These are phyloP conservation scores for Ostrea edulis DNA, from an alignment of 1,140 invertebrate species.

Conservation along the genomic window DNA sequence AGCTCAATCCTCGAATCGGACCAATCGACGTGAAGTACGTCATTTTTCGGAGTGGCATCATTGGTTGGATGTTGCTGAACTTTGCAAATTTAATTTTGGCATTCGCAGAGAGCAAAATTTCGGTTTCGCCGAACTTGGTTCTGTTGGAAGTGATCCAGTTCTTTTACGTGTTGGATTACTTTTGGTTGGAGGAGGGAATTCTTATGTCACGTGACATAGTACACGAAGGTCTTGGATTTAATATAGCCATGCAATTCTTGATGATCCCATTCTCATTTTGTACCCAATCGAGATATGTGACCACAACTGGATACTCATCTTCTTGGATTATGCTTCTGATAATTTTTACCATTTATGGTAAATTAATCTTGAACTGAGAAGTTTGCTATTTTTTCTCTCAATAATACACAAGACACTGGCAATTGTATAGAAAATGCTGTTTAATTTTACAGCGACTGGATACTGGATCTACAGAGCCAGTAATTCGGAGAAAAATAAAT, in stretches of 20 bases:
- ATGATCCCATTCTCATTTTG: slow-evolving; percentile 84
- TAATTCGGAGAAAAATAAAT: slow-evolving; percentile 87
- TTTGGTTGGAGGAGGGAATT: slow-evolving; percentile 82
- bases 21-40: slow-evolving; percentile 87
- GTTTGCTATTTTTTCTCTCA: not conserved
- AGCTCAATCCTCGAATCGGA: slow-evolving; percentile 87
- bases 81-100: slow-evolving; percentile 77
- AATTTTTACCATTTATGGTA: slow-evolving; percentile 76
- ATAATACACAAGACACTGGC: not conserved
- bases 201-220: slow-evolving; percentile 85
- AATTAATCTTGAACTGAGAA: not conserved
- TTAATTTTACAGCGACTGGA: slow-evolving; percentile 81
- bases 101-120: slow-evolving; percentile 68
- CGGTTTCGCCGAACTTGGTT: slow-evolving; percentile 78
- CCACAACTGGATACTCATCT: slow-evolving; percentile 65
- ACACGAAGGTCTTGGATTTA: slow-evolving; percentile 86
- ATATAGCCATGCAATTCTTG: slow-evolving; percentile 80
- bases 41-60: slow-evolving; percentile 78
- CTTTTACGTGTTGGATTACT: slow-evolving; percentile 83
- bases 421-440: not conserved
- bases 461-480: slow-evolving; percentile 85
- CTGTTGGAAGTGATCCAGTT: slow-evolving; percentile 81
- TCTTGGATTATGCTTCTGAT: slow-evolving; percentile 79
- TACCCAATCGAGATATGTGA: slow-evolving; percentile 74
- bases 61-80: slow-evolving; percentile 81